phyloP scores from a whole-genome alignment of 2,797 vertebrate species.

The Anableps anableps region DNA sequence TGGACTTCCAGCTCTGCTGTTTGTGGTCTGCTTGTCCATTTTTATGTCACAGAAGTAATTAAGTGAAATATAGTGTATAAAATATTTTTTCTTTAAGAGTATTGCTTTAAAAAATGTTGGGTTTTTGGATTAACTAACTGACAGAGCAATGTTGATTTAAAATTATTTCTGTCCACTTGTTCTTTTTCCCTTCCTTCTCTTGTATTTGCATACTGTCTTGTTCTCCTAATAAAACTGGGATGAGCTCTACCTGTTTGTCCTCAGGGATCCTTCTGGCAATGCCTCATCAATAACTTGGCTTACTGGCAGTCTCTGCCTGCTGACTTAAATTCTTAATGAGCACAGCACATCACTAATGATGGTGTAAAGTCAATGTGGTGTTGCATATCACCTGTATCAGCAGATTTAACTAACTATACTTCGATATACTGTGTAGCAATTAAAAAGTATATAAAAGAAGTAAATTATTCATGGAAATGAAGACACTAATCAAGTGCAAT shows the following conservation, averaged over 20 bases:
- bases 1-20: background rate
- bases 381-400: conserved; percentile 44
- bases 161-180: conserved; percentile 5
- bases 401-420: conserved; percentile 28
- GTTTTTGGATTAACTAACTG: background rate
- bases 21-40: background rate
- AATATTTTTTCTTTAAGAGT: background rate
- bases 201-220: conserved; percentile 33
- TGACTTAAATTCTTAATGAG: conserved; percentile 64
- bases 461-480: conserved; percentile 12
- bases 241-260: conserved; percentile 57
- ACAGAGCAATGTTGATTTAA: conserved; percentile 12
- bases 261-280: conserved; percentile 59
- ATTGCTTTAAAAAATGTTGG: background rate
- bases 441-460: conserved; percentile 32
- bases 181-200: conserved; percentile 17
- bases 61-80: background rate
- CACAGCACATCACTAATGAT: conserved; percentile 54
- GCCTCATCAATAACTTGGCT: conserved; percentile 69
- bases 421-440: conserved; percentile 27
- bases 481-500: conserved; percentile 5
- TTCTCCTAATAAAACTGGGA: conserved; percentile 49
- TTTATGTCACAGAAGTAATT: background rate
- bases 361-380: conserved; percentile 48
- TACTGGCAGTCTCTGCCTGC: conserved; percentile 52